Percentiles rank a stretch among this genome's conserved stretches.
These are phyloP conservation scores for Clamator glandarius DNA, from an alignment of 2,797 vertebrate species.

Conservation along the genomic window DNA sequence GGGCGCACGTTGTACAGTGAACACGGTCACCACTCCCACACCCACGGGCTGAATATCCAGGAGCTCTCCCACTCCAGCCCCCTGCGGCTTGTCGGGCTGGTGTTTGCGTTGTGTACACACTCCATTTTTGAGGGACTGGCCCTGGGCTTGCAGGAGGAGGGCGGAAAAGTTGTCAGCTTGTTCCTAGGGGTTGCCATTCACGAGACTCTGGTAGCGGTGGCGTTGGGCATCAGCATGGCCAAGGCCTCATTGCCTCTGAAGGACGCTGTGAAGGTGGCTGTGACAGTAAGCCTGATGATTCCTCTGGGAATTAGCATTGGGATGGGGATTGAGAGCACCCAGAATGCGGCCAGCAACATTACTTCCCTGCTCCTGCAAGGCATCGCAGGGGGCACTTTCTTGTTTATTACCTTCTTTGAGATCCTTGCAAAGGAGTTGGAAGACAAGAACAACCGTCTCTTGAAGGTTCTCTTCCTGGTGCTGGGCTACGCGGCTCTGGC, in stretches of 20 bases:
- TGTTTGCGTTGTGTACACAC: constrained; percentile 89
- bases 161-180: constrained; percentile 80
- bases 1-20: constrained; percentile 6
- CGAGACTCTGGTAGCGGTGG: constrained; percentile 88
- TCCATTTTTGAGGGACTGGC: constrained; percentile 92
- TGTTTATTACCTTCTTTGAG: constrained; percentile 94
- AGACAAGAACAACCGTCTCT: constrained; percentile 86
- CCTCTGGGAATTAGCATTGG: constrained; percentile 86
- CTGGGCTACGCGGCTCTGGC: constrained; percentile 87
- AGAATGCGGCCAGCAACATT: constrained; percentile 76
- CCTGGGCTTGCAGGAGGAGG: constrained; percentile 90
- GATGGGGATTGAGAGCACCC: constrained; percentile 86
- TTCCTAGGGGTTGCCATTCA: constrained; percentile 91
- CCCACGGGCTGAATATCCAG: constrained; percentile 61
- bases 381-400: constrained; percentile 88
- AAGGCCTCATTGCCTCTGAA: constrained; percentile 78
- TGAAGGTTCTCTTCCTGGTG: constrained; percentile 92
- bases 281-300: constrained; percentile 88
- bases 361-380: constrained; percentile 89
- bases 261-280: constrained; percentile 85
- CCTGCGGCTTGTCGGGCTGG: constrained; percentile 85
- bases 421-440: constrained; percentile 90
- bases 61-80: constrained; percentile 81
- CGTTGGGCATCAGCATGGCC: constrained; percentile 88
- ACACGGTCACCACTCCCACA: constrained; percentile 65